phyloP scores from a whole-genome alignment of 2,797 vertebrate species.

The Sebastes oblongus region DNA sequence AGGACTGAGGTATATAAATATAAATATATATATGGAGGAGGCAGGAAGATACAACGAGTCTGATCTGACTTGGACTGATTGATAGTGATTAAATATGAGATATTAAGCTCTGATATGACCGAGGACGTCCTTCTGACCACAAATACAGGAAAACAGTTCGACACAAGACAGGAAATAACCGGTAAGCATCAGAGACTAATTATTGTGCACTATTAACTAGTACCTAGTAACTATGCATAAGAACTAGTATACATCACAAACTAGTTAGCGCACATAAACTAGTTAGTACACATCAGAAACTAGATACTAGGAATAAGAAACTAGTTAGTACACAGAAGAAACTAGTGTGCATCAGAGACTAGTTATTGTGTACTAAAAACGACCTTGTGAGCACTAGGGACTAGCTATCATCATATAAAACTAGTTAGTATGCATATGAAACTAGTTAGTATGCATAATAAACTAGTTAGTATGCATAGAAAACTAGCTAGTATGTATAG shows the following conservation, averaged over 20 bases:
- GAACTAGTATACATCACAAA: neutral
- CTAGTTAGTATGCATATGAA: neutral
- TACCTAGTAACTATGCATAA: no score
- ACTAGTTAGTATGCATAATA: neutral
- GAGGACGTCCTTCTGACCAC: neutral
- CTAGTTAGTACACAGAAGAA: neutral
- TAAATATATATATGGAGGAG: neutral
- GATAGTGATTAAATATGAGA: neutral
- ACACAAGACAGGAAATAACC: neutral
- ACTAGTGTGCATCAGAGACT: neutral
- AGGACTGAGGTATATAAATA: slow-evolving; percentile 27
- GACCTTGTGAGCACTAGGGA: neutral
- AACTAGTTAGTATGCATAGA: neutral
- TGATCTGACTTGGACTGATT: no score
- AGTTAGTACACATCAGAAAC: neutral
- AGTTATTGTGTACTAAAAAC: neutral
- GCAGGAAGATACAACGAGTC: neutral
- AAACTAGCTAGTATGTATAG: neutral
- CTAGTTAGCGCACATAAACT: neutral
- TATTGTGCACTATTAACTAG: neutral
- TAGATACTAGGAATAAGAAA: neutral
- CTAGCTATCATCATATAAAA: neutral
- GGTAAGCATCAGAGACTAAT: neutral
- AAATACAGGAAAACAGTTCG: neutral
- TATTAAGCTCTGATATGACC: neutral